Evolutionary conservation across 2,797 vertebrate species (phyloP).

Genomic region (Oreonectes daqikongensis): DNA sequence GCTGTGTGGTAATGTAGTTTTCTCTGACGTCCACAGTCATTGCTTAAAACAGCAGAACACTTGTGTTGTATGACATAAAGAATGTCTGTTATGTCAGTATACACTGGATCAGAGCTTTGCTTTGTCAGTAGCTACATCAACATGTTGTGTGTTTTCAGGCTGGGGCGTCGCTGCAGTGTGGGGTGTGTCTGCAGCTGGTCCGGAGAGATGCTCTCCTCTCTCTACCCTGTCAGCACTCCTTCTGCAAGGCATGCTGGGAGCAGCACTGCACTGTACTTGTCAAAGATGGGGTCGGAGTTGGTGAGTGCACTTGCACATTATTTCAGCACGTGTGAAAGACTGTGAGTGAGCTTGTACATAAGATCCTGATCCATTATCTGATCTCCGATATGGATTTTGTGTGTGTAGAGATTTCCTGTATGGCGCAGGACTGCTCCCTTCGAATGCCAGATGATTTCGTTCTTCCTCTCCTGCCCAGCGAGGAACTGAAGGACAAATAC

Average conservation of each 20-base stretch:
- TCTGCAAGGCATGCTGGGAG: constrained; percentile 99
- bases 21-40: not conserved
- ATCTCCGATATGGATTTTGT: constrained; percentile 32
- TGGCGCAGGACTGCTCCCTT: constrained; percentile 97
- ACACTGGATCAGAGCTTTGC: not conserved
- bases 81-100: not conserved
- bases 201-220: constrained; percentile 92
- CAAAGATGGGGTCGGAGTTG: constrained; percentile 95
- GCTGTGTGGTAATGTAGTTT: not conserved
- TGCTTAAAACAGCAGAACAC: not conserved
- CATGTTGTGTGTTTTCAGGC: not conserved
- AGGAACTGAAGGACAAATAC: constrained; percentile 98
- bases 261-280: constrained; percentile 97
- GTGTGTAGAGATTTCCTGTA: constrained; percentile 91
- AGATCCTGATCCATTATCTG: constrained; percentile 12
- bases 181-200: constrained; percentile 97
- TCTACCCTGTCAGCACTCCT: constrained; percentile 96
- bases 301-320: constrained; percentile 75
- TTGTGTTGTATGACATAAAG: not conserved
- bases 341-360: not conserved
- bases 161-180: constrained; percentile 79
- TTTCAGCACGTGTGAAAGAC: not conserved
- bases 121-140: not conserved
- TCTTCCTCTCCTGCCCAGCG: constrained; percentile 90
- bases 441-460: constrained; percentile 97